A percentile compares a stretch with the other conserved stretches of the same genome.
Conservation (phyloP, 1,140 invertebrate genomes). For the Orchestia grillus region DNA sequence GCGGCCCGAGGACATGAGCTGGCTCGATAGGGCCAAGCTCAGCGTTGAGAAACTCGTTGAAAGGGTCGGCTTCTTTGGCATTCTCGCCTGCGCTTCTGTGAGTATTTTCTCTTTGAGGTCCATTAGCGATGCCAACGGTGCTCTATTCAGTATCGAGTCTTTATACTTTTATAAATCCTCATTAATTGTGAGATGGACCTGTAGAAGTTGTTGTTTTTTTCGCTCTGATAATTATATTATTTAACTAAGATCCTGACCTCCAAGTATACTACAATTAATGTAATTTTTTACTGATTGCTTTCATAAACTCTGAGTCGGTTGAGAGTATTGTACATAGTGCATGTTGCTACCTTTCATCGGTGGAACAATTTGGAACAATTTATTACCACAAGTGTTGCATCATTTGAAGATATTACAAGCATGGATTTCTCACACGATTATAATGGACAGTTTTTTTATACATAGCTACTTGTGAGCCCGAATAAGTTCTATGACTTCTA, state of each 20-base stretch:
- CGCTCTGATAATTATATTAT: not conserved
- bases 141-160: not conserved
- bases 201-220: not conserved
- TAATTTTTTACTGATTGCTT: too few species aligned
- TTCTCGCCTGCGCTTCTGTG: conserved; percentile 95
- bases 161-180: not conserved
- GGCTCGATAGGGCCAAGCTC: conserved; percentile 67
- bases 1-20: conserved; percentile 71
- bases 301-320: too few species aligned
- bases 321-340: too few species aligned
- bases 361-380: too few species aligned
- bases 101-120: conserved; percentile 68
- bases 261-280: too few species aligned
- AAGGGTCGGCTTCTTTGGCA: conserved; percentile 96
- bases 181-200: not conserved
- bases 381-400: too few species aligned
- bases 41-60: conserved; percentile 90
- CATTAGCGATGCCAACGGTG: not conserved
- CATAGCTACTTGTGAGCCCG: too few species aligned
- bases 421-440: too few species aligned
- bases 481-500: too few species aligned
- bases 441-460: too few species aligned
- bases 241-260: not conserved
- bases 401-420: too few species aligned
- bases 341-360: too few species aligned